Evolutionary conservation across 2,797 vertebrate genomes (phyloP), one percentile per base, ranked within the genome.

Genomic region (Coregonus sp.): DNA sequence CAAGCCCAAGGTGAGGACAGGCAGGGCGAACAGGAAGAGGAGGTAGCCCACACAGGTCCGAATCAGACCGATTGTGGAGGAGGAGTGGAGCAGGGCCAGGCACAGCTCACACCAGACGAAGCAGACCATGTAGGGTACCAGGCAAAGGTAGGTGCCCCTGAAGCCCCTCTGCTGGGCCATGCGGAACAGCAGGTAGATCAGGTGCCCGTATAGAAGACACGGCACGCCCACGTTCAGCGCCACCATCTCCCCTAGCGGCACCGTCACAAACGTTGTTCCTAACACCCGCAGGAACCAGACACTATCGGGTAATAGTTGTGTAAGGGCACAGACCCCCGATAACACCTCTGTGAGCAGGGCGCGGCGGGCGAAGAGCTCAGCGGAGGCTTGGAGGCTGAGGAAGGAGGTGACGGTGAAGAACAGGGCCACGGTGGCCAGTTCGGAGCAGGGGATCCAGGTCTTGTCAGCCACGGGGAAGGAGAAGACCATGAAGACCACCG

Each of bases 41-140:
- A 97, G 93, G 85, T 99, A 99, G 78, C 98, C 98, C 0, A 97
- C 81, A 0, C 94, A 95, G 0, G 98, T 98, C 1, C 98, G 97
- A 69, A 98, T 91, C 1, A 99, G 96, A 77, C 98, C 98, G 61
- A 99, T 95, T 63, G 91, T 82, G 0, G 95, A 92, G 81, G 97
- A 94, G 77, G 95, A 94, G 0, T 86, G 94, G 76, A 99, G 92
- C 81, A 99, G 93, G 47, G 94, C 96, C 75, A 96, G 90, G 0
- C 95, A 93, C 47, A 99, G 95, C 67, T 99, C 98, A 0, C 96
- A 98, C 98, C 98, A 99, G 90, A 96, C 96, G 91, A 99, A 99
- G 89, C 98, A 99, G 29, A 99, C 97, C 87, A 99, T 85, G 76
- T 99, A 99, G 0, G 98, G 98, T 63, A 99, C 94, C 84, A 99